phyloP scores from a whole-genome alignment of 2,888 invertebrate species.

The Pollenia labialis region DNA sequence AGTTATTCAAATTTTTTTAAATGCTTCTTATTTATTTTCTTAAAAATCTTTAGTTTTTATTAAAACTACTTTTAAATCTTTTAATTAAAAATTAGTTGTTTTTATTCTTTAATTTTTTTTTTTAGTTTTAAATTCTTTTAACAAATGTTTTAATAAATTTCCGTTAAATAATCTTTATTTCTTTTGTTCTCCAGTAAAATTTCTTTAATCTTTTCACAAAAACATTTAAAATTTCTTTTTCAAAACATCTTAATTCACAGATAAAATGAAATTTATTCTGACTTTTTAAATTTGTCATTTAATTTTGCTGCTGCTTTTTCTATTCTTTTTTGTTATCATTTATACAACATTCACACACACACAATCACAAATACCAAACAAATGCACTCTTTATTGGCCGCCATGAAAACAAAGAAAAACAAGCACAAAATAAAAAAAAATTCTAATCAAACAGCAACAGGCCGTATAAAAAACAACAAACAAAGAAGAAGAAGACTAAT shows the following conservation, averaged over 20 bases:
- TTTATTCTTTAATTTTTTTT: no score
- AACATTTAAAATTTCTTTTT: not conserved
- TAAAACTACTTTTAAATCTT: no score
- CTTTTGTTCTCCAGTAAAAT: no score
- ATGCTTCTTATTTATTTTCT: no score
- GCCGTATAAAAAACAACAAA: conserved; percentile 21
- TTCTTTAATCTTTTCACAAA: not conserved
- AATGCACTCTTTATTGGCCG: conserved; percentile 38
- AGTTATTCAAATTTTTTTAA: no score
- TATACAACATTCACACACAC: conserved; percentile 14
- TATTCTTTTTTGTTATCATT: conserved; percentile 30
- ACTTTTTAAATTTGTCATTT: conserved; percentile 14
- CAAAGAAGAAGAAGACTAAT: not conserved
- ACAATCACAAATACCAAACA: not conserved
- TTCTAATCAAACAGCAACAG: conserved; percentile 61
- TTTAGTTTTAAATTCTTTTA: no score
- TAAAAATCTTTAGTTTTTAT: no score
- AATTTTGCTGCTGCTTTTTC: conserved; percentile 8
- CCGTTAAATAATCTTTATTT: no score
- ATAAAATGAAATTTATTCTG: not conserved
- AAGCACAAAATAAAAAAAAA: conserved; percentile 23
- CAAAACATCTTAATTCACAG: not conserved
- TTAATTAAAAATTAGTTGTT: no score
- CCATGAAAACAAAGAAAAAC: conserved; percentile 46
- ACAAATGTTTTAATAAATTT: no score